A percentile compares a stretch with the other conserved stretches of the same genome.
Evolutionary conservation across 2,797 vertebrate species (phyloP).

Genomic region (Diceros bicornis): DNA sequence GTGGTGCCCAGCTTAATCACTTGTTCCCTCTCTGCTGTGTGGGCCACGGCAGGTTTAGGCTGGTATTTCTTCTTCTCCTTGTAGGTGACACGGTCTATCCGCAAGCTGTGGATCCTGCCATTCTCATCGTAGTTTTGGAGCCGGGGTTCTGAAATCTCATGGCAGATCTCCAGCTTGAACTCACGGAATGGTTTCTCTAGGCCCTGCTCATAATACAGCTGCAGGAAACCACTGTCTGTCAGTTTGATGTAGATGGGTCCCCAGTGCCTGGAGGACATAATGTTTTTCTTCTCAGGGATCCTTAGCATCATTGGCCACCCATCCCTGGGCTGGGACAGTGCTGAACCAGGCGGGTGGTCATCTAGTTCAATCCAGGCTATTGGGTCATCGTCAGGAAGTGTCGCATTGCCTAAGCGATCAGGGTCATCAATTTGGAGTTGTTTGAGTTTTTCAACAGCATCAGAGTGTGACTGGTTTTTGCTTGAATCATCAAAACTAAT

Average conservation of each 20-base stretch:
- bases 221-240: slow-evolving; percentile 89
- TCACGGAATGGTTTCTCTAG: slow-evolving; percentile 94
- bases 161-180: slow-evolving; percentile 92
- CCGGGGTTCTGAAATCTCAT: slow-evolving; percentile 94
- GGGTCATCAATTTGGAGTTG: slow-evolving; percentile 92
- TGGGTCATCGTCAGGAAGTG: slow-evolving; percentile 91
- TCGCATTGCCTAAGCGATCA: slow-evolving; percentile 84
- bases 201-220: slow-evolving; percentile 94
- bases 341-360: slow-evolving; percentile 82
- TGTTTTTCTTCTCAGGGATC: slow-evolving; percentile 96
- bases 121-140: slow-evolving; percentile 94
- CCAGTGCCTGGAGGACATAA: slow-evolving; percentile 97
- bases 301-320: slow-evolving; percentile 96
- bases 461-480: slow-evolving; percentile 84
- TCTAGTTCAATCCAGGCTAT: slow-evolving; percentile 85
- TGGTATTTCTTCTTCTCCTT: slow-evolving; percentile 95
- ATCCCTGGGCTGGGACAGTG: slow-evolving; percentile 88
- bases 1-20: slow-evolving; percentile 94
- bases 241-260: slow-evolving; percentile 94
- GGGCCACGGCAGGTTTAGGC: slow-evolving; percentile 92
- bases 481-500: slow-evolving; percentile 87
- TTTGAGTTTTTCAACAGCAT: slow-evolving; percentile 92
- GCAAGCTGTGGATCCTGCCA: slow-evolving; percentile 93
- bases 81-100: slow-evolving; percentile 93
- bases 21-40: slow-evolving; percentile 92